Evolutionary conservation across 2,797 vertebrate species (phyloP), one percentile per base, ranked within the genome.

Genomic region (Tokudaia muenninki): DNA sequence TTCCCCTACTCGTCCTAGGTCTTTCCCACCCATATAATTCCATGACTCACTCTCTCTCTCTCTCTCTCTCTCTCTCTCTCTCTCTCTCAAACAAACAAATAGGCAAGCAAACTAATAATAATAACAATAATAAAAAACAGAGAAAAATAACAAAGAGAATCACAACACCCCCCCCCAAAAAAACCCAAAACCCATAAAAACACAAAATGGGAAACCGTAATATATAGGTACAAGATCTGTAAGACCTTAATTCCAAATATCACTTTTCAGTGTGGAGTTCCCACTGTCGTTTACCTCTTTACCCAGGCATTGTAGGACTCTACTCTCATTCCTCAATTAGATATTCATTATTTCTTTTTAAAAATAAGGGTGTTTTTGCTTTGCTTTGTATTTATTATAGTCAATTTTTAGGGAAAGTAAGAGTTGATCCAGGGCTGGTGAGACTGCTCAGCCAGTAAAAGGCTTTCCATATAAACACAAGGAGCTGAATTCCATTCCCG

Each of bases 381-480:
- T 72, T 87, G 59, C 4, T 50, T 75, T 63, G 16, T 31, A 57
- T 96, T 90, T 29, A 91, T 61, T 31, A 65, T 12, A 79, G 74
- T 70, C 65, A 94, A 89, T 34, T 92, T 63, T 78, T 55, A 87
- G n/a, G 47, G 86, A 96, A 95, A 79, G 78, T n/a, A 87, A 52
- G 8, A 67, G 31, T 9, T 59, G 21, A 29, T 86, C 31, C 65
- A 52, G 52, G 16, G 10, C 86, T 19, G 2, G 26, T 4, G 22
- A 87, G 24, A 29, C 8, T 0, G 16, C 37, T 59, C 26, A 0
- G 3, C 17, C 26, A 41, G 52, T 41, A 75, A 41, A 29, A 37
- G 14, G 47, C 47, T 70, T 6, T 11, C 70, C n/a, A 2, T 13
- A 55, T 5, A 88, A 59, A 4, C n/a, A 31, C n/a, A 6, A 17